phyloP scores from a whole-genome alignment of 2,113 vertebrate species.

The Garra rufa region DNA sequence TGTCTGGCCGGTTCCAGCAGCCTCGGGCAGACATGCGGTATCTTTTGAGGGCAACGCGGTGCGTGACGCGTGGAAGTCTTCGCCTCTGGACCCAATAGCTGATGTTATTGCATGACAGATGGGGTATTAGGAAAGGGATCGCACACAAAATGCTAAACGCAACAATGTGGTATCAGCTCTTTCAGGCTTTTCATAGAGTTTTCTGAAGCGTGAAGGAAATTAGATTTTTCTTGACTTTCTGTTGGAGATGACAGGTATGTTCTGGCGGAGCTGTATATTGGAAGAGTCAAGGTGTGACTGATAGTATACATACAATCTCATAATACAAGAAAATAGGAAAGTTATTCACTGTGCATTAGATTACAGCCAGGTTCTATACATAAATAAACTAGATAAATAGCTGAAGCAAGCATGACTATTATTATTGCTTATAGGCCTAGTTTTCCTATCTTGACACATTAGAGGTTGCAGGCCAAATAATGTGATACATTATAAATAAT shows the following conservation, averaged over 20 bases:
- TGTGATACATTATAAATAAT: not conserved
- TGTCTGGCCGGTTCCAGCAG: slow-evolving; percentile 55
- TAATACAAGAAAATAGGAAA: not conserved
- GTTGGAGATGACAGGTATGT: slow-evolving; percentile 22
- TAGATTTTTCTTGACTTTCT: slow-evolving; percentile 50
- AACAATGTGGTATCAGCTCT: slow-evolving; percentile 36
- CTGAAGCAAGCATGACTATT: not conserved
- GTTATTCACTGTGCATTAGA: slow-evolving; percentile 16
- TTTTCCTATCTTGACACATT: not conserved
- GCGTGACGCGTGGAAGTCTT: slow-evolving; percentile 67
- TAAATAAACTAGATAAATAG: not conserved
- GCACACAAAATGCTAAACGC: slow-evolving; percentile 53
- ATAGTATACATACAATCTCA: not conserved
- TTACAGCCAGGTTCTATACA: not conserved
- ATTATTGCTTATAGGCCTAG: not conserved
- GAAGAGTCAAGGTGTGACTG: slow-evolving; percentile 16
- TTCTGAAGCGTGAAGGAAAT: slow-evolving; percentile 66
- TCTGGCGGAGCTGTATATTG: not conserved
- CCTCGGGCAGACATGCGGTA: slow-evolving; percentile 44
- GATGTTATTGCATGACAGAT: slow-evolving; percentile 73
- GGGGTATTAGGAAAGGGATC: slow-evolving; percentile 69
- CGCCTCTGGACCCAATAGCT: slow-evolving; percentile 65
- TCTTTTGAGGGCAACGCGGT: slow-evolving; percentile 54
- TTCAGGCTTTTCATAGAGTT: slow-evolving; percentile 59
- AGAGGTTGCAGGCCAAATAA: not conserved